These are phyloP conservation scores for Antechinus stuartii DNA, from an alignment of 2,113 vertebrate genomes.

Conservation along the genomic window DNA sequence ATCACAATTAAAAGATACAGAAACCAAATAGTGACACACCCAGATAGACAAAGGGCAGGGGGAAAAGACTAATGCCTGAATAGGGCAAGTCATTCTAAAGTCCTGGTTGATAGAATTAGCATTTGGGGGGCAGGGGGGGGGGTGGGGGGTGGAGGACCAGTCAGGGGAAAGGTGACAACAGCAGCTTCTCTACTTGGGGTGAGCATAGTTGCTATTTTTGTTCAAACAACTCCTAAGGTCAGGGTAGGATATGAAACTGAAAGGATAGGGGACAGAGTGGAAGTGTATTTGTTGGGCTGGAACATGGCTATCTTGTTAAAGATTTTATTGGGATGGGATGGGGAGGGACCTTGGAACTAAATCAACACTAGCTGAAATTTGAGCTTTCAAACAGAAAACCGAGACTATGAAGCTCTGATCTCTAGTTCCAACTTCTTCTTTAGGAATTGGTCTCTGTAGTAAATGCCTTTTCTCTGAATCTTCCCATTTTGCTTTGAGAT, in stretches of 20 bases:
- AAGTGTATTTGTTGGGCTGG: not conserved
- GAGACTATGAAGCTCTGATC: too few species aligned
- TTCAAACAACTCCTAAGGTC: not conserved
- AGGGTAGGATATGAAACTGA: not conserved
- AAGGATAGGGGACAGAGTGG: not conserved
- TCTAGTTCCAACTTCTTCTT: not conserved
- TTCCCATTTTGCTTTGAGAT: not conserved
- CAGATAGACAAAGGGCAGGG: not conserved
- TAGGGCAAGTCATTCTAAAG: not conserved
- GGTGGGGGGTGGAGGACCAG: not conserved
- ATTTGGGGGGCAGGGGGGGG: not conserved
- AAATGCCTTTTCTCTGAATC: not conserved
- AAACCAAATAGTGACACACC: not conserved
- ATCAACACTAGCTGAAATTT: not conserved
- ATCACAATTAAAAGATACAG: conserved; percentile 26
- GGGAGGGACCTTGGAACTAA: not conserved
- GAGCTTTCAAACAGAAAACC: not conserved
- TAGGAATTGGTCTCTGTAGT: not conserved
- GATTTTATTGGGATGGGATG: not conserved
- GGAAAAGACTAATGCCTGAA: not conserved
- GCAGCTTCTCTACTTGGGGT: not conserved
- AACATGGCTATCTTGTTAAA: not conserved
- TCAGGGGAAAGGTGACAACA: not conserved
- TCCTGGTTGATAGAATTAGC: not conserved
- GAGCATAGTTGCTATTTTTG: not conserved